phyloP scores from a whole-genome alignment of 2,888 invertebrate species.

The Aethes cnicana region DNA sequence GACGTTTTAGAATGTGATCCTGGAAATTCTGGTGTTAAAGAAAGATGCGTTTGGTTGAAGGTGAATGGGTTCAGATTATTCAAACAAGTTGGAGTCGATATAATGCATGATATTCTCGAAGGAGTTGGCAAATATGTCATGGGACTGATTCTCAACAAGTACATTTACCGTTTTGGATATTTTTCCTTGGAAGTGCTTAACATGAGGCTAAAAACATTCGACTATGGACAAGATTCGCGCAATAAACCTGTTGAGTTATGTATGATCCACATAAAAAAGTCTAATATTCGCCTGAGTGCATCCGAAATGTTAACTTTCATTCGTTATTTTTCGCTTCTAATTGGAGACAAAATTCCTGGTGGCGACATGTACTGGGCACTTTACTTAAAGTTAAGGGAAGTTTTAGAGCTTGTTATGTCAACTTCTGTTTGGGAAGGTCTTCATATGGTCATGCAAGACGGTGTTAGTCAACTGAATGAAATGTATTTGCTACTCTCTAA shows the following conservation, averaged over 20 bases:
- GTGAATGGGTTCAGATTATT: neutral
- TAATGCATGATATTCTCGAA: constrained; percentile 2
- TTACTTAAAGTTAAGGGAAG: neutral
- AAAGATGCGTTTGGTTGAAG: neutral
- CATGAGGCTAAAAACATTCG: neutral
- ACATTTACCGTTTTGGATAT: neutral
- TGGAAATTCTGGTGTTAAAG: constrained; percentile 31
- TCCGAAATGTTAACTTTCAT: constrained; percentile 11
- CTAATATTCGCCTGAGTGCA: neutral
- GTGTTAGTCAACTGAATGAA: constrained; percentile 17
- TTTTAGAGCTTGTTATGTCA: neutral
- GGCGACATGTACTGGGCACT: neutral
- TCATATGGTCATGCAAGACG: neutral
- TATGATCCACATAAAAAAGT: neutral
- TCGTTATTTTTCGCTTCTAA: constrained; percentile 17
- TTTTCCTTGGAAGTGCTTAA: neutral
- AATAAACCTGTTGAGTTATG: neutral
- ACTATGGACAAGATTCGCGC: neutral
- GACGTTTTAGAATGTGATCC: constrained; percentile 4
- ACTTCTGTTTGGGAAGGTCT: neutral
- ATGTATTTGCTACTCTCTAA: constrained; percentile 20
- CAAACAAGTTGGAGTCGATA: neutral
- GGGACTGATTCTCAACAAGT: neutral
- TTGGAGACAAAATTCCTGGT: constrained; percentile 8
- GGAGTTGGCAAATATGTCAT: constrained; percentile 2